phyloP scores from a whole-genome alignment of 1,140 invertebrate species.

The Lutraria rhynchaena region DNA sequence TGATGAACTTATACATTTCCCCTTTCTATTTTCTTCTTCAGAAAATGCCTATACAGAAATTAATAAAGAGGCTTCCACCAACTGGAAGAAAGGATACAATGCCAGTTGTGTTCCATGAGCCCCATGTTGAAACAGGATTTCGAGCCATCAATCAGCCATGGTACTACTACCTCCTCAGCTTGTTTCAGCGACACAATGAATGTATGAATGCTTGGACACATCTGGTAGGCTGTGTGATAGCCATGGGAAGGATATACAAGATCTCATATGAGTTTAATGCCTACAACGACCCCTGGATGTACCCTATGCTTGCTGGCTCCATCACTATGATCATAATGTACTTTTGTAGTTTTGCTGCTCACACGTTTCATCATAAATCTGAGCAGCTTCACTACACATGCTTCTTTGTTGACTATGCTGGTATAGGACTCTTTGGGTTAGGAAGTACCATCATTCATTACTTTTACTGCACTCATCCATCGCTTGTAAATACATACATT shows the following conservation, averaged over 20 bases:
- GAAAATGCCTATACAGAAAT: slow-evolving; percentile 47
- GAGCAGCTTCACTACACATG: slow-evolving; percentile 79
- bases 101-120: slow-evolving; percentile 79
- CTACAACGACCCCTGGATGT: slow-evolving; percentile 78
- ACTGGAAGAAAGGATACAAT: slow-evolving; percentile 71
- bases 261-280: slow-evolving; percentile 75
- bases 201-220: slow-evolving; percentile 82
- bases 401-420: slow-evolving; percentile 81
- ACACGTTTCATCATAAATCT: slow-evolving; percentile 79
- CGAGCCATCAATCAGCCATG: slow-evolving; percentile 79
- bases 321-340: slow-evolving; percentile 77
- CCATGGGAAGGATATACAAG: slow-evolving; percentile 59
- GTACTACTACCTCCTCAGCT: slow-evolving; percentile 78
- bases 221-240: slow-evolving; percentile 74
- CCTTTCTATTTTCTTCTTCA: background rate
- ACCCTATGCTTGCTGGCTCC: slow-evolving; percentile 76
- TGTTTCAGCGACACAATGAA: slow-evolving; percentile 82
- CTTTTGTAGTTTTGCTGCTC: slow-evolving; percentile 76
- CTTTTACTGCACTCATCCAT: slow-evolving; percentile 74
- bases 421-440: slow-evolving; percentile 80
- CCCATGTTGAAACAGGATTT: slow-evolving; percentile 80
- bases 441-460: slow-evolving; percentile 79
- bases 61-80: slow-evolving; percentile 59
- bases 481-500: slow-evolving; percentile 62
- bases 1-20: background rate